Evolutionary conservation across 1,140 invertebrate genomes (phyloP), one percentile per base, ranked within the genome.

Genomic region (Mycetomoellerius zeteki): DNA sequence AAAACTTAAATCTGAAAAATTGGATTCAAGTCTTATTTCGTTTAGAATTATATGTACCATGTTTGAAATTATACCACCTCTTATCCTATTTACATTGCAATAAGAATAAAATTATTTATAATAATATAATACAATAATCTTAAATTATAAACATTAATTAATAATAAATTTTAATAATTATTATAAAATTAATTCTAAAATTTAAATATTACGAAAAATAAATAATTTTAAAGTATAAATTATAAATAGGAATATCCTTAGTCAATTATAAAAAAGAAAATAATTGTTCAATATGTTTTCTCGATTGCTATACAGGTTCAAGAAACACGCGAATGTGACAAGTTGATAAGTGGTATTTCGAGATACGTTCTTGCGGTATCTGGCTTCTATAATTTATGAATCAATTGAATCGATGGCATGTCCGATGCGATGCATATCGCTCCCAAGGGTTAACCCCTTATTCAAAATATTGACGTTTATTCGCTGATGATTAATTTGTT

Each of bases 401-500:
- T 80, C 76, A 65, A 52, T 4, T 43, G 76, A 52, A 37, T 65
- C 60, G 76, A 64, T 65, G 43, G 60, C 30, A 43, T 54, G 60
- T 80, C 47, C 33, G 33, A 76, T 76, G n/a, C 30, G 75, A 78
- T 78, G 43, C 76, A 16, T 65, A 80, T 80, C 76, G 37, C 27
- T 12, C 37, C 37, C 60, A 33, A 50, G 24, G 19, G 37, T n/a
- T 52, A 62, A 24, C 1, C 10, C 14, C 62, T 50, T 80, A 50
- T 80, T 80, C 60, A 80, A 80, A 80, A 80, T 65, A 80, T 24
- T 65, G 76, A 65, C 76, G 8, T 52, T 80, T 14, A 80, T 16
- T 7, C 60, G 47, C 33, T 27, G 43, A 80, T 80, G 60, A 80
- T 65, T 80, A 80, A 80, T 80, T 80, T 47, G 19, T 80, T 80